Conservation (phyloP, 2,113 vertebrate genomes). For the Hippoglossus stenolepis region DNA sequence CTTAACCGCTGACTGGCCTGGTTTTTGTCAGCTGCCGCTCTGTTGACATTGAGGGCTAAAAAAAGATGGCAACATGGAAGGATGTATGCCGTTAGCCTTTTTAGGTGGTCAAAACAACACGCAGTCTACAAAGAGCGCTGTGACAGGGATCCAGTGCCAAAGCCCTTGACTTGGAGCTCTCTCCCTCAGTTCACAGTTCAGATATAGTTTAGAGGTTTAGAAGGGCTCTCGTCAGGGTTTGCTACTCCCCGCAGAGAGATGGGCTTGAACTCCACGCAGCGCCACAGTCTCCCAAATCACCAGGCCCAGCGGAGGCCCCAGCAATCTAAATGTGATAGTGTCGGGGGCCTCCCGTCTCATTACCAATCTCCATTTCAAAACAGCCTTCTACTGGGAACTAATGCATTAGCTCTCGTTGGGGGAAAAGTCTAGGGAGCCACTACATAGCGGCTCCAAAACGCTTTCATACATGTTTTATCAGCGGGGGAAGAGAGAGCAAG, state of each 20-base stretch:
- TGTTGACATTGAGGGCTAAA: slow-evolving; percentile 75
- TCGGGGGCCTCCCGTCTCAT: slow-evolving; percentile 74
- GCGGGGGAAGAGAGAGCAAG: slow-evolving; percentile 62
- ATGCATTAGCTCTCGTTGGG: slow-evolving; percentile 76
- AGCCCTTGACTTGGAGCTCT: slow-evolving; percentile 64
- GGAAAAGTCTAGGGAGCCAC: slow-evolving; percentile 69
- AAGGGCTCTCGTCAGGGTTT: slow-evolving; percentile 63
- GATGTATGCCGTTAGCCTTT: slow-evolving; percentile 72
- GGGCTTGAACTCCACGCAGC: slow-evolving; percentile 66
- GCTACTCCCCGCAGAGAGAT: slow-evolving; percentile 68
- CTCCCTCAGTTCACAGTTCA: slow-evolving; percentile 64
- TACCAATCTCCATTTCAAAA: slow-evolving; percentile 83
- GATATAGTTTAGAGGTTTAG: slow-evolving; percentile 68
- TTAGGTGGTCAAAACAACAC: slow-evolving; percentile 76
- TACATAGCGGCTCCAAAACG: slow-evolving; percentile 66
- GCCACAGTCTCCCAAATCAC: slow-evolving; percentile 68
- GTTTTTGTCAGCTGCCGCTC: slow-evolving; percentile 75
- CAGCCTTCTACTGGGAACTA: slow-evolving; percentile 80
- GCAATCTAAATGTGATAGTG: slow-evolving; percentile 78
- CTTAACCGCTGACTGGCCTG: slow-evolving; percentile 76
- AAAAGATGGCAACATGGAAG: slow-evolving; percentile 73
- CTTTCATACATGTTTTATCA: slow-evolving; percentile 82
- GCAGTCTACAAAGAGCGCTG: slow-evolving; percentile 56
- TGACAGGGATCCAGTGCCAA: slow-evolving; percentile 56
- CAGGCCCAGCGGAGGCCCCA: slow-evolving; percentile 66